phyloP scores from a whole-genome alignment of 2,797 vertebrate species.

The Peromyscus aztecus region DNA sequence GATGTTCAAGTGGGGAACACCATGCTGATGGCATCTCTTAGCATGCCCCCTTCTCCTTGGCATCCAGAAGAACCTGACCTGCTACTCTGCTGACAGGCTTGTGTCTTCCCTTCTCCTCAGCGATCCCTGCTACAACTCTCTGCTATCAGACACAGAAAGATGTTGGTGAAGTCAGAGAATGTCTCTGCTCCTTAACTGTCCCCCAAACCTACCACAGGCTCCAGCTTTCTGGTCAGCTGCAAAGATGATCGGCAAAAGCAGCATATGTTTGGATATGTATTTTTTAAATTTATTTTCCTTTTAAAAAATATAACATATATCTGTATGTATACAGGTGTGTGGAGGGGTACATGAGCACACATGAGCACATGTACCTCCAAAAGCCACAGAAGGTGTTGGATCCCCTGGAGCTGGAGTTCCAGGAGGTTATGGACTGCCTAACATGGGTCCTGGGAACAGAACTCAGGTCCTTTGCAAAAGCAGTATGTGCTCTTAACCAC shows the following conservation, averaged over 20 bases:
- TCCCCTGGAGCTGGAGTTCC: not conserved
- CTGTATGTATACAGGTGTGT: not conserved
- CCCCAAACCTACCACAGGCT: not conserved
- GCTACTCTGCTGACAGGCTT: not conserved
- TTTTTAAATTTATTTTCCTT: not conserved
- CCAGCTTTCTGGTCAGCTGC: not conserved
- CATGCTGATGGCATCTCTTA: not conserved
- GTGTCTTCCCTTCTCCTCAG: not conserved
- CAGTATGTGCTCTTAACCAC: not conserved
- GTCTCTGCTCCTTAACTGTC: not conserved
- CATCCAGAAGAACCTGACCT: not conserved
- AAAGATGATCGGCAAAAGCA: not conserved
- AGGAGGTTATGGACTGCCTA: not conserved
- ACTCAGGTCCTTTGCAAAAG: not conserved
- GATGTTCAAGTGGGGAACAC: not conserved
- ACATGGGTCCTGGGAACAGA: not conserved
- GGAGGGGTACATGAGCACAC: not conserved
- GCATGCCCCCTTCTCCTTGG: not conserved
- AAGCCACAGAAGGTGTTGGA: not conserved
- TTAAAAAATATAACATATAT: too few species aligned
- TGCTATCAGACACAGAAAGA: not conserved
- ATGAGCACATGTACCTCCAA: too few species aligned
- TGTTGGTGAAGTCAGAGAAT: not conserved
- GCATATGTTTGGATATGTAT: not conserved
- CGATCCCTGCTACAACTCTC: not conserved